Evolutionary conservation across 2,888 invertebrate species (phyloP).

Genomic region (Acronicta alni): DNA sequence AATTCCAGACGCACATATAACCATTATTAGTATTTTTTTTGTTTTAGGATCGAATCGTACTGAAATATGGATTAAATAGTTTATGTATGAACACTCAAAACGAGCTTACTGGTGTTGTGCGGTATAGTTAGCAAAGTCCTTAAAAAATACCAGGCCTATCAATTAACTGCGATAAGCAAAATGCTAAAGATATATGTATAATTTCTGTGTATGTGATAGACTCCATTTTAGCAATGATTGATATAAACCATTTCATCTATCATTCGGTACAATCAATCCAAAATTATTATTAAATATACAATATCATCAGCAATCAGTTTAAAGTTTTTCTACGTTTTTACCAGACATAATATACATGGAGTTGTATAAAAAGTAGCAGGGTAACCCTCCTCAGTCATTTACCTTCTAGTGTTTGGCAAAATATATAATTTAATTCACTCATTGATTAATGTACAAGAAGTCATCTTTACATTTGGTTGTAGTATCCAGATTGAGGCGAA

Average conservation of each 20-base stretch:
- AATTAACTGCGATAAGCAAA: too few species aligned
- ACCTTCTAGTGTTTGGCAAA: slow-evolving; percentile 1
- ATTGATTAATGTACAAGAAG: too few species aligned
- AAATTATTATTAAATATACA: slow-evolving; percentile 33
- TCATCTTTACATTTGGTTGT: too few species aligned
- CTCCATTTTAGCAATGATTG: too few species aligned
- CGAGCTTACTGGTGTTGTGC: too few species aligned
- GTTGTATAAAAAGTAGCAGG: slow-evolving; percentile 24
- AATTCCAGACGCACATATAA: slow-evolving; percentile 38
- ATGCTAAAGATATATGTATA: too few species aligned
- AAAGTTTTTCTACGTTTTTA: slow-evolving; percentile 40
- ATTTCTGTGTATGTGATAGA: too few species aligned
- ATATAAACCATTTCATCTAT: background rate
- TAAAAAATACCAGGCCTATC: too few species aligned
- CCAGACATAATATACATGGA: slow-evolving; percentile 48
- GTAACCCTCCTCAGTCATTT: background rate
- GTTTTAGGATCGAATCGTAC: slow-evolving; percentile 27
- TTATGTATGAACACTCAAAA: background rate
- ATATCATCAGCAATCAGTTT: slow-evolving; percentile 49
- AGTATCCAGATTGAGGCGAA: too few species aligned
- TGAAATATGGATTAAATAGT: slow-evolving; percentile 13
- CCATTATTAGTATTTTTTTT: slow-evolving; percentile 38
- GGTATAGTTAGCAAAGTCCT: too few species aligned
- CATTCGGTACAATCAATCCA: slow-evolving; percentile 32
- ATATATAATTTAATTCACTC: background rate